Evolutionary conservation across 2,888 invertebrate genomes (phyloP).

Genomic region (Drosophila vallismaia): DNA sequence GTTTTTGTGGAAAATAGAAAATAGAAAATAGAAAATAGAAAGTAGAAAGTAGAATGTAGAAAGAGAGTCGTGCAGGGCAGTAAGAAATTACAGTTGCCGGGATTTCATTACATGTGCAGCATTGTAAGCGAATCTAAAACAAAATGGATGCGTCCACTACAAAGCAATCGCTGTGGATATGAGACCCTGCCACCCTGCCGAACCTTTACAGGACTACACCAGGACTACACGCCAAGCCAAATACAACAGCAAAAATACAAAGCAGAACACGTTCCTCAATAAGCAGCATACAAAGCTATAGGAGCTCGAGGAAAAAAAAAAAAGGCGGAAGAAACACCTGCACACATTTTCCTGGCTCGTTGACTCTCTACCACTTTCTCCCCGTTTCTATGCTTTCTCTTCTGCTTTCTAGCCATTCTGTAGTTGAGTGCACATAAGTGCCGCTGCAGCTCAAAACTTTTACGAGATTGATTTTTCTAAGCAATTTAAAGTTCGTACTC

Average conservation of each 20-base stretch:
- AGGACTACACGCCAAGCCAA: neutral
- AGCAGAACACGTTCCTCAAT: constrained; percentile 44
- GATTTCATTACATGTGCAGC: constrained; percentile 47
- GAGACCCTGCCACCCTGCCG: constrained; percentile 10
- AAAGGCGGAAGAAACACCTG: constrained; percentile 16
- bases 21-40: neutral
- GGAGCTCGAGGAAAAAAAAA: constrained; percentile 15
- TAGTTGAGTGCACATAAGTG: constrained; percentile 59
- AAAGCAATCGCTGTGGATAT: constrained; percentile 35
- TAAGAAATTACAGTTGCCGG: constrained; percentile 46
- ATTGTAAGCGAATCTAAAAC: constrained; percentile 48
- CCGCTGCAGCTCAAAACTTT: constrained; percentile 64
- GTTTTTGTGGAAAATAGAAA: neutral
- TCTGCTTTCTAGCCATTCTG: neutral
- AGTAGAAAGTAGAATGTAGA: too few species aligned
- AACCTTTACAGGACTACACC: neutral
- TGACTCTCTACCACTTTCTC: constrained; percentile 40
- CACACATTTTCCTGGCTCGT: constrained; percentile 43
- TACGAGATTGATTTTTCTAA: constrained; percentile 79
- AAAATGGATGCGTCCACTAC: constrained; percentile 47
- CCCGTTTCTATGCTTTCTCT: neutral
- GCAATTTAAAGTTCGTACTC: constrained; percentile 74
- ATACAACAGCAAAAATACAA: constrained; percentile 19
- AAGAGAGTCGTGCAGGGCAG: constrained; percentile 10
- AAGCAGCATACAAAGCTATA: constrained; percentile 33